phyloP scores from a whole-genome alignment of 2,113 vertebrate species.

The Oreochromis niloticus region DNA sequence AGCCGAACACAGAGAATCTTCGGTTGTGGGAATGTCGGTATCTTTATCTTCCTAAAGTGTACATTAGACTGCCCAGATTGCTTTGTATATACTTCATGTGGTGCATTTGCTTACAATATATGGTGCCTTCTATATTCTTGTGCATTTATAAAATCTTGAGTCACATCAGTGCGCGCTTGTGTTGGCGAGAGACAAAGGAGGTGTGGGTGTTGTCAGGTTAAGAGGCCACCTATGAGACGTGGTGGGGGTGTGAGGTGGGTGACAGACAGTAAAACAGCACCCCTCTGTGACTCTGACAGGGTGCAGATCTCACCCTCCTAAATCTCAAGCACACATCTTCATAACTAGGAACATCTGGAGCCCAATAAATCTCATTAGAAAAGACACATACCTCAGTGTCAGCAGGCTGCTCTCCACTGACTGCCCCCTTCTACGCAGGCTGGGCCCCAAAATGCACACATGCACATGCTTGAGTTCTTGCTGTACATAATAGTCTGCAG shows the following conservation, averaged over 20 bases:
- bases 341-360: conserved; percentile 63
- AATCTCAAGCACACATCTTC: conserved; percentile 62
- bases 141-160: conserved; percentile 43
- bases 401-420: conserved; percentile 21
- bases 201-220: conserved; percentile 21
- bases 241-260: not conserved
- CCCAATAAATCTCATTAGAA: conserved; percentile 53
- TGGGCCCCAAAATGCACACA: not conserved
- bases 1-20: not conserved
- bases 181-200: conserved; percentile 1
- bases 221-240: conserved; percentile 44
- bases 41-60: not conserved
- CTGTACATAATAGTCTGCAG: not conserved
- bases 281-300: conserved; percentile 42
- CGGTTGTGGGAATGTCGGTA: not conserved
- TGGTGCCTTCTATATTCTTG: conserved; percentile 32
- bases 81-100: conserved; percentile 57
- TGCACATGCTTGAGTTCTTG: not conserved
- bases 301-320: conserved; percentile 54
- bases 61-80: conserved; percentile 6
- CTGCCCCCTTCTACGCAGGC: not conserved
- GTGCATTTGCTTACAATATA: conserved; percentile 18
- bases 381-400: conserved; percentile 50
- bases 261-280: conserved; percentile 49
- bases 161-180: not conserved